These are phyloP conservation scores for Hoplodrina ambigua DNA, from an alignment of 2,888 invertebrate genomes.

Conservation along the genomic window DNA sequence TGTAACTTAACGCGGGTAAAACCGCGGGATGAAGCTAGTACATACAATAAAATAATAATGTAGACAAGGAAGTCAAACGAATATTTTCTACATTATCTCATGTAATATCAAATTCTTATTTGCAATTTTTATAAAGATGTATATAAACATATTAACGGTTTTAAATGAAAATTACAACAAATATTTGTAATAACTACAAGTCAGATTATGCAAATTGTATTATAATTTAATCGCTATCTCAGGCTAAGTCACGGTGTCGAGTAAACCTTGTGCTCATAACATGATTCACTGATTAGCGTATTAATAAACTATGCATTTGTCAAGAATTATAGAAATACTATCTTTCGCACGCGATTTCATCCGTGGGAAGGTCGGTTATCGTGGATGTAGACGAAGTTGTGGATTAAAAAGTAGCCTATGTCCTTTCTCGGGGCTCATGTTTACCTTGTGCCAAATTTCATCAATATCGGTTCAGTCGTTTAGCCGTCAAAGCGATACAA, in stretches of 20 bases:
- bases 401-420: too few species aligned
- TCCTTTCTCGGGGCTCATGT: too few species aligned
- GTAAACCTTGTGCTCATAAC: slow-evolving; percentile 49
- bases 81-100: background rate
- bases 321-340: slow-evolving; percentile 33
- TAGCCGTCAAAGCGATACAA: too few species aligned
- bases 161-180: slow-evolving; percentile 18
- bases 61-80: background rate
- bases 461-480: too few species aligned
- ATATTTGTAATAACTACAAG: slow-evolving; percentile 38
- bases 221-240: slow-evolving; percentile 46
- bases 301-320: slow-evolving; percentile 39
- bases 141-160: slow-evolving; percentile 9
- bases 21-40: too few species aligned
- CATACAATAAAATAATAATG: too few species aligned
- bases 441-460: too few species aligned
- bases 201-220: slow-evolving; percentile 58
- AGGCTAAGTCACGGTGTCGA: slow-evolving; percentile 28
- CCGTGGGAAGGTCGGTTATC: too few species aligned
- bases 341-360: background rate
- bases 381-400: too few species aligned
- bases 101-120: slow-evolving; percentile 6
- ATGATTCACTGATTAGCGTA: slow-evolving; percentile 47
- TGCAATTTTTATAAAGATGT: slow-evolving; percentile 4
- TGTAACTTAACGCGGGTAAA: too few species aligned